These are phyloP conservation scores for Zaprionus kolodkinae DNA, from an alignment of 1,140 invertebrate species.

Conservation along the genomic window DNA sequence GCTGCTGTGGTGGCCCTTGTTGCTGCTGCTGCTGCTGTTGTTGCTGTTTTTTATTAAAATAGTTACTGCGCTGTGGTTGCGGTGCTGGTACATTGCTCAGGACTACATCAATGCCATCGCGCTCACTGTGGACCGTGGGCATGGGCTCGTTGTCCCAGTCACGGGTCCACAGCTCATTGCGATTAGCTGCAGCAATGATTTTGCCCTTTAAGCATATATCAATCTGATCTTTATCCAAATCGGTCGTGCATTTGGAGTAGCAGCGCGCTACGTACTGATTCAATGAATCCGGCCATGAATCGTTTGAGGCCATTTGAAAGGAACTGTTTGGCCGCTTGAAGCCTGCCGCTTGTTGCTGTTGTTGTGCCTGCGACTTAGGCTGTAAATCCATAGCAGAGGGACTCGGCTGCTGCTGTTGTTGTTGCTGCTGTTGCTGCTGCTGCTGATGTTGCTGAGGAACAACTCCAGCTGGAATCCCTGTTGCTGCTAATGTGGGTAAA, in stretches of 20 bases:
- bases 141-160: constrained; percentile 97
- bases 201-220: constrained; percentile 97
- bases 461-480: constrained; percentile 15
- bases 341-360: constrained; percentile 9
- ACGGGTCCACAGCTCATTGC: constrained; percentile 92
- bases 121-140: constrained; percentile 92
- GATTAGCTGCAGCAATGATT: constrained; percentile 94
- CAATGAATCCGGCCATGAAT: constrained; percentile 90
- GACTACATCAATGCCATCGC: constrained; percentile 86
- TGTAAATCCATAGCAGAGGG: constrained; percentile 20
- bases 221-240: constrained; percentile 96
- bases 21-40: constrained; percentile 48
- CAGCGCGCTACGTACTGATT: constrained; percentile 95
- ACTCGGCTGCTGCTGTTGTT: constrained; percentile 12
- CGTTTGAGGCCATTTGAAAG: constrained; percentile 85
- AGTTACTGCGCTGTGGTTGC: constrained; percentile 63
- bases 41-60: constrained; percentile 64
- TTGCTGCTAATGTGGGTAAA: constrained; percentile 43
- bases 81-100: constrained; percentile 55
- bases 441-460: constrained; percentile 11
- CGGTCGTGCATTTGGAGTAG: constrained; percentile 94
- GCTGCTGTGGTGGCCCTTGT: constrained; percentile 40
- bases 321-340: constrained; percentile 71
- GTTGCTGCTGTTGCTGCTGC: background rate
- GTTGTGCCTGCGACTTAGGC: constrained; percentile 12